Percentiles rank a stretch among this genome's conserved stretches.
Evolutionary conservation across 2,888 invertebrate genomes (phyloP).

Genomic region (Dioctria rufipes): DNA sequence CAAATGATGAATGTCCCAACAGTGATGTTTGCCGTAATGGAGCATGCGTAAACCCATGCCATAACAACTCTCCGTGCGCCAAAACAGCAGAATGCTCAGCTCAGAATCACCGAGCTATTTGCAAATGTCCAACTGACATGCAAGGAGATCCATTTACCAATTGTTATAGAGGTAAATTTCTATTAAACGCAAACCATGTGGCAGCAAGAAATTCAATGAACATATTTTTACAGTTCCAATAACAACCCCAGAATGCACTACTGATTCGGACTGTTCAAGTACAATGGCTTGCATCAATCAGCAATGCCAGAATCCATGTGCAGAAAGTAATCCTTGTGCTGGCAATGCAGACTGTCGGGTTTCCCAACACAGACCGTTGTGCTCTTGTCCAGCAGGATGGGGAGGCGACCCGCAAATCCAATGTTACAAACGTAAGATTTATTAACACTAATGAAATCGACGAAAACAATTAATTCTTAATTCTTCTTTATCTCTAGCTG

Average conservation of each 20-base stretch:
- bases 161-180: slow-evolving; percentile 73
- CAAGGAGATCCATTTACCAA: slow-evolving; percentile 87
- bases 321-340: slow-evolving; percentile 84
- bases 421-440: slow-evolving; percentile 87
- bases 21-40: slow-evolving; percentile 82
- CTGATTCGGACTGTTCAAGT: slow-evolving; percentile 82
- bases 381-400: slow-evolving; percentile 87
- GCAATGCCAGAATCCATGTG: slow-evolving; percentile 87
- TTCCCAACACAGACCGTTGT: slow-evolving; percentile 84
- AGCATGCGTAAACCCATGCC: slow-evolving; percentile 85
- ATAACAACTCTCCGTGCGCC: slow-evolving; percentile 80
- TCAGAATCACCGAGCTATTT: slow-evolving; percentile 82
- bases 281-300: slow-evolving; percentile 86
- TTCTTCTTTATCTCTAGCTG: slow-evolving; percentile 75
- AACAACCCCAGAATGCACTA: slow-evolving; percentile 78
- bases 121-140: slow-evolving; percentile 82
- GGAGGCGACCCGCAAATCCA: slow-evolving; percentile 89
- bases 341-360: slow-evolving; percentile 85
- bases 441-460: not conserved
- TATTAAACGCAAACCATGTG: not conserved
- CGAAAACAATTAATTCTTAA: slow-evolving; percentile 20
- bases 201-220: not conserved
- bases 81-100: slow-evolving; percentile 84
- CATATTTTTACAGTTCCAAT: slow-evolving; percentile 62
- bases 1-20: slow-evolving; percentile 80